Percentiles rank a stretch among this genome's conserved stretches.
Evolutionary conservation across 2,888 invertebrate genomes (phyloP).

Genomic region (Camponotus fellah): DNA sequence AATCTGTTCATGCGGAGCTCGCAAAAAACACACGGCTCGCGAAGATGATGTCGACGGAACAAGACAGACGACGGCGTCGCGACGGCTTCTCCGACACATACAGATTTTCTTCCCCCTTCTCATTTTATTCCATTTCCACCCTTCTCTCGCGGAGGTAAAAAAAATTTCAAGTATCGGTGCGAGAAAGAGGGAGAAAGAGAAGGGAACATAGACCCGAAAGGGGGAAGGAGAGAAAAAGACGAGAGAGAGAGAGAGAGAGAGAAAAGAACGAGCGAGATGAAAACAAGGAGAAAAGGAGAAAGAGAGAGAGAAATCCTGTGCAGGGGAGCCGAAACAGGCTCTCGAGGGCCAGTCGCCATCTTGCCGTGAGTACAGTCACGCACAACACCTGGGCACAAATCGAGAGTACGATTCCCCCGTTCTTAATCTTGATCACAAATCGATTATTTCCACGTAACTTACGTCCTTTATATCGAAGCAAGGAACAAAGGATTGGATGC

Average conservation of each 20-base stretch:
- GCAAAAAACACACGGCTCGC: constrained; percentile 21
- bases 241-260: constrained; percentile 29
- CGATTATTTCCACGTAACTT: neutral
- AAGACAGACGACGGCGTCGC: constrained; percentile 18
- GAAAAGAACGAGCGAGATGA: constrained; percentile 54
- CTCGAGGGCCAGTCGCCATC: constrained; percentile 85
- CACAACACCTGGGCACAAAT: constrained; percentile 74
- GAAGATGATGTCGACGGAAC: constrained; percentile 32
- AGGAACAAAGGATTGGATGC: neutral
- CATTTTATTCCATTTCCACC: constrained; percentile 79
- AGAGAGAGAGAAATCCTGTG: constrained; percentile 49
- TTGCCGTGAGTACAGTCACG: constrained; percentile 84
- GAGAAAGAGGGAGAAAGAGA: constrained; percentile 66
- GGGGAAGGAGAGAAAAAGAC: constrained; percentile 58
- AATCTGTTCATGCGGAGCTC: neutral
- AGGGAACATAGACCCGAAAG: constrained; percentile 31
- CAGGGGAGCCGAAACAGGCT: constrained; percentile 80
- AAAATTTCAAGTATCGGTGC: constrained; percentile 79
- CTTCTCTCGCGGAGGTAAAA: constrained; percentile 78
- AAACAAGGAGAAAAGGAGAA: constrained; percentile 59
- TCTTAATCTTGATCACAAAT: neutral
- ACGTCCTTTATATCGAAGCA: neutral
- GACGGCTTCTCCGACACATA: constrained; percentile 62
- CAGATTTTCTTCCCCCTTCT: constrained; percentile 71
- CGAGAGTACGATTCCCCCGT: constrained; percentile 63